These are phyloP conservation scores for Doris montereyensis DNA, from an alignment of 2,888 invertebrate species.

Conservation along the genomic window DNA sequence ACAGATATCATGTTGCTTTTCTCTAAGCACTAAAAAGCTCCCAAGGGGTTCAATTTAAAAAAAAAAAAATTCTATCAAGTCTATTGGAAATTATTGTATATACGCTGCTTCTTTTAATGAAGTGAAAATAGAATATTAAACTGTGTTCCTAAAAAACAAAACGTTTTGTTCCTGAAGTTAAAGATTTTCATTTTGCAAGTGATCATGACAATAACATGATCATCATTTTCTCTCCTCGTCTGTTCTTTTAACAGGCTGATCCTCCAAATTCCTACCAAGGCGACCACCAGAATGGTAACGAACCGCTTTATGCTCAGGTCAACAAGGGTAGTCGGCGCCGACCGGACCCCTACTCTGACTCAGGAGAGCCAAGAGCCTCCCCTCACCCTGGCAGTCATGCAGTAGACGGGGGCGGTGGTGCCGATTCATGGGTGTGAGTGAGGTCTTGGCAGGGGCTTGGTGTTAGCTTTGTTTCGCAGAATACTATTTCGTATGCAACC, in stretches of 20 bases:
- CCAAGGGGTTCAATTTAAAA: no score
- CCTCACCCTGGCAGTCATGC: conserved; percentile 46
- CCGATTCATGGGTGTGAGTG: conserved; percentile 69
- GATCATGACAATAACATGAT: neutral
- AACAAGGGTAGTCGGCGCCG: conserved; percentile 60
- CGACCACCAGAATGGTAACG: conserved; percentile 38
- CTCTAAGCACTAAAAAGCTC: no score
- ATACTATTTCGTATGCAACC: no score
- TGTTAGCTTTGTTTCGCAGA: no score
- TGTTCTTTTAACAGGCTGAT: neutral
- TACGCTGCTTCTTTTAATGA: no score
- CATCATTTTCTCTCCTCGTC: neutral
- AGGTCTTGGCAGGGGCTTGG: no score
- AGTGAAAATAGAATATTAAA: no score
- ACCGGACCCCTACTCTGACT: conserved; percentile 46
- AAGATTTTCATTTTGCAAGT: neutral
- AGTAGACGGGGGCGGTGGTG: conserved; percentile 55
- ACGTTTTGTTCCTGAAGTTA: no score
- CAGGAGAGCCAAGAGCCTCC: conserved; percentile 44
- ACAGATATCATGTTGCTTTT: no score
- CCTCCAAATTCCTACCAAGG: neutral
- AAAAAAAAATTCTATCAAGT: no score
- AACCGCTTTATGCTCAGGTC: conserved; percentile 69
- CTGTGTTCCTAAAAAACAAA: no score
- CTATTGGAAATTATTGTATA: no score